These are phyloP conservation scores for Alcis repandata DNA, from an alignment of 2,888 invertebrate genomes.

Conservation along the genomic window DNA sequence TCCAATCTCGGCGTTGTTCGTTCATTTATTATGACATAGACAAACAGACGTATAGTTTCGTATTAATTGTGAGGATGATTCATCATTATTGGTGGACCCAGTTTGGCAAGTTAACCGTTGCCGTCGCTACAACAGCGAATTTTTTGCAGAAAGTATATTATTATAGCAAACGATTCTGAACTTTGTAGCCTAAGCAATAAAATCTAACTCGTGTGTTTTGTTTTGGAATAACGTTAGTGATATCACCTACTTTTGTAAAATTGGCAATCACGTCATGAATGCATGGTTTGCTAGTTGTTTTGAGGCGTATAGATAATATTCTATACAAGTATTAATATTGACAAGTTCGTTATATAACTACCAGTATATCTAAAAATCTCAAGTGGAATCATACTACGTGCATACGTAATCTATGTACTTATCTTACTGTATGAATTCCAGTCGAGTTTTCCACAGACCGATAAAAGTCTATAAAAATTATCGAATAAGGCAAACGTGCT, in stretches of 20 bases:
- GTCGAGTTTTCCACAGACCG: no score
- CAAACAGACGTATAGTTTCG: background rate
- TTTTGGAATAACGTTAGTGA: conserved; percentile 29
- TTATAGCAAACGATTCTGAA: conserved; percentile 2
- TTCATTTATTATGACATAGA: background rate
- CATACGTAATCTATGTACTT: no score
- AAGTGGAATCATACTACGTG: no score
- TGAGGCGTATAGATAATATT: conserved; percentile 12
- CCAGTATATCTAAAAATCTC: no score
- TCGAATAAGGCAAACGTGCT: no score
- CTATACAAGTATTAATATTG: background rate
- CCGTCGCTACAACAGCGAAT: conserved; percentile 37
- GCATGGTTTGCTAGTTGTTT: conserved; percentile 24
- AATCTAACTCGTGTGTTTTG: conserved; percentile 3
- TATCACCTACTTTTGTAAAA: conserved; percentile 44
- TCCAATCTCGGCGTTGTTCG: background rate
- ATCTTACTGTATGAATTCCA: no score
- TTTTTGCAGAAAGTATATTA: conserved; percentile 30
- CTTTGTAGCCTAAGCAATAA: conserved; percentile 13
- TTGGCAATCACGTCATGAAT: conserved; percentile 46
- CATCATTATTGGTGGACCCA: conserved; percentile 41
- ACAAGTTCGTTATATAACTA: no score
- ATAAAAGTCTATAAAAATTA: no score
- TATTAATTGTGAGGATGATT: conserved; percentile 42
- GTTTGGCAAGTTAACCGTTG: conserved; percentile 51